Evolutionary conservation across 2,888 invertebrate species (phyloP).

Genomic region (Lutraria lutraria): DNA sequence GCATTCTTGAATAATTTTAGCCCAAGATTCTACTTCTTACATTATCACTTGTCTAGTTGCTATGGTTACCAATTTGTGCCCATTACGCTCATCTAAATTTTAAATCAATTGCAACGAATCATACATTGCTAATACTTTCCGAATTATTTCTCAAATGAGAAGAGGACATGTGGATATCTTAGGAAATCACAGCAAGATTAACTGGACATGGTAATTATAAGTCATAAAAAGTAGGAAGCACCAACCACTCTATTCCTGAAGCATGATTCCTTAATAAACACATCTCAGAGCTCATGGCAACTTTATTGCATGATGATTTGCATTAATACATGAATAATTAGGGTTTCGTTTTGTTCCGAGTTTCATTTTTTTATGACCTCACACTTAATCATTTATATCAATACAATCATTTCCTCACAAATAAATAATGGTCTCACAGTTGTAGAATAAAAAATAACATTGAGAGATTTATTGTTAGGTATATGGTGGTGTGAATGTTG

Average conservation of each 20-base stretch:
- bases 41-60: neutral
- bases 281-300: neutral
- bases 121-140: neutral
- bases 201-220: constrained; percentile 6
- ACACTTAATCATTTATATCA: constrained; percentile 14
- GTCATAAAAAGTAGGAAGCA: neutral
- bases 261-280: constrained; percentile 10
- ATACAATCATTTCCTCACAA: constrained; percentile 21
- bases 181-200: neutral
- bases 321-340: constrained; percentile 40
- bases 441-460: neutral
- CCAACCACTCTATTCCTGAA: neutral
- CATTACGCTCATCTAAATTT: neutral
- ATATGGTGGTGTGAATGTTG: constrained; percentile 15
- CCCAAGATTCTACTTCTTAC: neutral
- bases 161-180: neutral
- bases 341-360: constrained; percentile 19
- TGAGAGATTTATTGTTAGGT: constrained; percentile 17
- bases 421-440: constrained; percentile 30
- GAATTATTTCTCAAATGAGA: neutral
- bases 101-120: neutral
- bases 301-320: constrained; percentile 28
- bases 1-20: neutral
- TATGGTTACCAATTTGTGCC: neutral
- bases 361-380: constrained; percentile 29